Evolutionary conservation across 2,113 vertebrate genomes (phyloP).

Genomic region (Heteronetta atricapilla): DNA sequence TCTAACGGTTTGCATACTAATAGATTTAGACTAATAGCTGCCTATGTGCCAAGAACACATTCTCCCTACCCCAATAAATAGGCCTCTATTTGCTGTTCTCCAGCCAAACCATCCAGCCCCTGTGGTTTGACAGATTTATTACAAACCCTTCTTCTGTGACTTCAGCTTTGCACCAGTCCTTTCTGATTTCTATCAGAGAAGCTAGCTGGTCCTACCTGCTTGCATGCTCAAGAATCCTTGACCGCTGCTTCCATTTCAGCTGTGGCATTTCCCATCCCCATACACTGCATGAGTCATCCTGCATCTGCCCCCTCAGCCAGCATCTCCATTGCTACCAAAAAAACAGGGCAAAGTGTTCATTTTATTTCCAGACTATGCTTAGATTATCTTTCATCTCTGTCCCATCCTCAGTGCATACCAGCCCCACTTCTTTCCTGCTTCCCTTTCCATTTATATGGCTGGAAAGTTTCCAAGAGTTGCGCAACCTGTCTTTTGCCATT

Average conservation of each 20-base stretch:
- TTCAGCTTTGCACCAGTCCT: background rate
- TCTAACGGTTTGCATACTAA: slow-evolving; percentile 37
- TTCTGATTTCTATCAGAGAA: background rate
- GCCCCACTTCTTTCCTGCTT: background rate
- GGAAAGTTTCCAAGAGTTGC: background rate
- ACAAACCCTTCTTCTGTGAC: background rate
- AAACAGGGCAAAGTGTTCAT: background rate
- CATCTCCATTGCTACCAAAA: background rate
- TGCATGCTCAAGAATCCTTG: background rate
- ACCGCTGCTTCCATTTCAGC: background rate
- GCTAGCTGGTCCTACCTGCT: background rate
- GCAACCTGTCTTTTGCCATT: background rate
- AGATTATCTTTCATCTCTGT: background rate
- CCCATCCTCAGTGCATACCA: background rate
- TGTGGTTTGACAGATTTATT: slow-evolving; percentile 20
- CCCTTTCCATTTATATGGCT: background rate
- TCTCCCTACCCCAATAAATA: background rate
- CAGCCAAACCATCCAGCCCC: background rate
- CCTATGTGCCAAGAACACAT: background rate
- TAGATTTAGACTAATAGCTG: background rate
- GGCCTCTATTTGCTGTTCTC: background rate
- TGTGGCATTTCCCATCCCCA: background rate
- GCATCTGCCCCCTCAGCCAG: background rate
- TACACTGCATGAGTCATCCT: background rate
- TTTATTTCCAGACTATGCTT: background rate